These are phyloP conservation scores for Cebus imitator DNA, from an alignment of 2,113 vertebrate genomes.

Conservation along the genomic window DNA sequence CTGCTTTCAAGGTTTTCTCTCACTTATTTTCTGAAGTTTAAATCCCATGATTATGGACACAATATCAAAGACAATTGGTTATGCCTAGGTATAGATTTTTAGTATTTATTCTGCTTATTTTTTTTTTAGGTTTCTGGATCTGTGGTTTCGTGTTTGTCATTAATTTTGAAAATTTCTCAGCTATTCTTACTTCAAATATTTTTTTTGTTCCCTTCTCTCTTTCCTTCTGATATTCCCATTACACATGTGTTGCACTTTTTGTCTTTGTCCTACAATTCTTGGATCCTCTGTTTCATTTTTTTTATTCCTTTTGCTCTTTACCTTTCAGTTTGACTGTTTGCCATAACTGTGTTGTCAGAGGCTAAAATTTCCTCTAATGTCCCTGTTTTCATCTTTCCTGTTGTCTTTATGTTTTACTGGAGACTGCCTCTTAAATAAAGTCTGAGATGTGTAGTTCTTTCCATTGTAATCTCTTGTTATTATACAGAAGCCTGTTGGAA, in stretches of 20 bases:
- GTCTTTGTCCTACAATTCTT: neutral
- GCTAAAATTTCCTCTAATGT: neutral
- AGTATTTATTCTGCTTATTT: neutral
- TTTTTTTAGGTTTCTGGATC: neutral
- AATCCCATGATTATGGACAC: neutral
- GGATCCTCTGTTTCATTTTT: neutral
- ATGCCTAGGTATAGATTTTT: neutral
- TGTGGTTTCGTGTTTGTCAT: neutral
- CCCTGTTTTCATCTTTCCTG: neutral
- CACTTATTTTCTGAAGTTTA: neutral
- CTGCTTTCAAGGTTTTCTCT: neutral
- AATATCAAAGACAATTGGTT: neutral
- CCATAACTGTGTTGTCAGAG: neutral
- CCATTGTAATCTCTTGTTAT: neutral
- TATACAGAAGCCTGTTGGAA: neutral
- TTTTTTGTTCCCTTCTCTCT: neutral
- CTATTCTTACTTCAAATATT: neutral
- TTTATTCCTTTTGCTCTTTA: neutral
- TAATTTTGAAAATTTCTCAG: neutral
- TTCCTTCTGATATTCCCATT: neutral
- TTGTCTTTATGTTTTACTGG: neutral
- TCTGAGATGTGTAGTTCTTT: neutral
- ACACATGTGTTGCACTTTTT: neutral
- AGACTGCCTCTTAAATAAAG: neutral
- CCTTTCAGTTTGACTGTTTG: neutral